Evolutionary conservation across 2,888 invertebrate species (phyloP).

Genomic region (Eupithecia insigniata): DNA sequence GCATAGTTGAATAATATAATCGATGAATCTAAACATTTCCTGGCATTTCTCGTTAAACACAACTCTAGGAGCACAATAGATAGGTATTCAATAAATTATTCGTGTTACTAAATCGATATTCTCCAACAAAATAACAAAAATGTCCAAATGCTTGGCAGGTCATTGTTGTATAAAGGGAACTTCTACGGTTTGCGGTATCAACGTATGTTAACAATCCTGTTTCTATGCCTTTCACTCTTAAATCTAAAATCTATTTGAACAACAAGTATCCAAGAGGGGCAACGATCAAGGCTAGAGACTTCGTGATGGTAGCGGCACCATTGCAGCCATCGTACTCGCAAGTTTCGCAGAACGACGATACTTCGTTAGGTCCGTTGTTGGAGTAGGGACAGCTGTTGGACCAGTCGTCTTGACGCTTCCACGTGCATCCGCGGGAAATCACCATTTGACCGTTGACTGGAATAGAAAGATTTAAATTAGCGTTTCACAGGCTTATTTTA

Average conservation of each 20-base stretch:
- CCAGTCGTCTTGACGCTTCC: conserved; percentile 82
- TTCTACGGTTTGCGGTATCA: not conserved
- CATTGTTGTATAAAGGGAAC: not conserved
- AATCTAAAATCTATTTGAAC: conserved; percentile 66
- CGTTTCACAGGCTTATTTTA: not conserved
- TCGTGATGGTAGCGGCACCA: conserved; percentile 77
- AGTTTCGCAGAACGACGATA: conserved; percentile 86
- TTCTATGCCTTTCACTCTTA: conserved; percentile 17
- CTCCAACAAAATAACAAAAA: not conserved
- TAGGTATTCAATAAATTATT: not conserved
- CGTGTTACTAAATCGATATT: not conserved
- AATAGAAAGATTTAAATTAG: conserved; percentile 44
- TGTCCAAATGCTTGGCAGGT: not conserved
- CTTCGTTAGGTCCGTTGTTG: conserved; percentile 77
- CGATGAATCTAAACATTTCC: not conserved
- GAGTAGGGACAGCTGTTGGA: conserved; percentile 79
- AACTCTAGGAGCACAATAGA: not conserved
- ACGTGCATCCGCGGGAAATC: conserved; percentile 85
- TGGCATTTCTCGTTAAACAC: not conserved
- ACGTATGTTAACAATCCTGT: conserved; percentile 2
- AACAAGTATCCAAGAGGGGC: conserved; percentile 71
- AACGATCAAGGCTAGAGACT: conserved; percentile 71
- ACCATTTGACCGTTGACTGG: conserved; percentile 81
- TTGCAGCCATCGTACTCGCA: conserved; percentile 89
- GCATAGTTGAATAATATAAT: not conserved